Percentiles rank a stretch among this genome's conserved stretches.
Evolutionary conservation across 92 coral and sea anemone genomes (phyloP).

Genomic region (Diadumene lineata): DNA sequence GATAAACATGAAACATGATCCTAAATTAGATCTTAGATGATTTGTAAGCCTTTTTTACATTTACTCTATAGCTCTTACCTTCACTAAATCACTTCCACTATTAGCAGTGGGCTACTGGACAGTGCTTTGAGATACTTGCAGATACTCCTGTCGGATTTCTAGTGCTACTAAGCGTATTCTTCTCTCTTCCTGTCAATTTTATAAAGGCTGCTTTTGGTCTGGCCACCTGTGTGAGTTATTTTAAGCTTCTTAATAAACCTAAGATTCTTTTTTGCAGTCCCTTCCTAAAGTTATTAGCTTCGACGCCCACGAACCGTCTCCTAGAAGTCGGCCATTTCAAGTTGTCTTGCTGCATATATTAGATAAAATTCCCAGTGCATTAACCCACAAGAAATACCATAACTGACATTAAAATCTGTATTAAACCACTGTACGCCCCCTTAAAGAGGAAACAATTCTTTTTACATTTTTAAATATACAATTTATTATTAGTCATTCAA

Average conservation of each 20-base stretch:
- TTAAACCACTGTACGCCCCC: slow-evolving; percentile 33
- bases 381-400: slow-evolving; percentile 30
- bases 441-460: slow-evolving; percentile 15
- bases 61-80: neutral
- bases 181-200: slow-evolving; percentile 6
- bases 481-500: neutral
- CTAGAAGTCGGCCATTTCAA: slow-evolving; percentile 36
- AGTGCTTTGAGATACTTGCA: neutral
- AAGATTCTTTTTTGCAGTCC: slow-evolving; percentile 17
- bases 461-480: neutral
- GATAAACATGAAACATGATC: no score
- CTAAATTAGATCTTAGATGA: no score
- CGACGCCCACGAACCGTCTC: slow-evolving; percentile 32
- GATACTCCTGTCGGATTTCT: neutral
- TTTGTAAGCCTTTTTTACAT: no score
- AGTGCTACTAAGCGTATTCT: slow-evolving; percentile 3
- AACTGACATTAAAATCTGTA: slow-evolving; percentile 6
- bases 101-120: neutral
- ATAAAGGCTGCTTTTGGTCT: neutral
- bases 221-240: slow-evolving; percentile 24
- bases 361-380: slow-evolving; percentile 33
- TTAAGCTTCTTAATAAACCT: slow-evolving; percentile 24
- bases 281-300: slow-evolving; percentile 36
- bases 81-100: neutral
- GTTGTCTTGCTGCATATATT: slow-evolving; percentile 29